Base-by-base conservation (phyloP, 2,797 vertebrate species). In the Halcyon badia region DNA sequence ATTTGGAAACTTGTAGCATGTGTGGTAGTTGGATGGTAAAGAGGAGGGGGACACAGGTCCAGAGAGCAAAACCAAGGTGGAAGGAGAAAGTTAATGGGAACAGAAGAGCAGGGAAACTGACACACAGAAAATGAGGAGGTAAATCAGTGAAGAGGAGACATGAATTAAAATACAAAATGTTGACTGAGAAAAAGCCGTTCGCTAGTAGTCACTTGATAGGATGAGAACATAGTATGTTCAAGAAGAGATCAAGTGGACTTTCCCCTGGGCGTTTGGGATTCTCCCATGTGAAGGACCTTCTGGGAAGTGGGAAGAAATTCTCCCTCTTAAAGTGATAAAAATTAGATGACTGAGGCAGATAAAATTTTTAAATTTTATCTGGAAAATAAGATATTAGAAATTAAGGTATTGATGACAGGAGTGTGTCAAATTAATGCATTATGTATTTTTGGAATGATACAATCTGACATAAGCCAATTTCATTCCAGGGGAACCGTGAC, bases 401-500 rank as follows among this genome's bases (percentile, higher is more conserved):
- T 95, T 76, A 95, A 62, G 37, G 42, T 83, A 84, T 82, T 81
- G 46, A 90, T 96, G 91, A 86, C 84, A 96, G 52, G 71, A 92
- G n/a, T 37, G 33, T 91, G 87, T 94, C 79, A 81, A 80, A 94
- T 91, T 75, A 94, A 96, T 95, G 81, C 28, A 19, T 90, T 65
- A 56, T 75, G 42, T 97, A 91, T 97, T 86, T 95, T 83, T 51
- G 85, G 90, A 90, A 96, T 94, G 87, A 66, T 18, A 68, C 44
- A 51, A 33, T 64, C 56, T 96, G 92, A 92, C 91, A 90, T 94
- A 94, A 97, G 83, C 93, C 87, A 96, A 0, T 96, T 96, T 95
- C 19, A 11, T 97, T 97, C 79, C 19, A 79, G 83, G 68, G 69
- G 66, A 96, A 80, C 58, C 88, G 33, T 95, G 92, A 88, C 89